Base-by-base conservation (phyloP, 2,888 invertebrate species). In the Cenopis cana region DNA sequence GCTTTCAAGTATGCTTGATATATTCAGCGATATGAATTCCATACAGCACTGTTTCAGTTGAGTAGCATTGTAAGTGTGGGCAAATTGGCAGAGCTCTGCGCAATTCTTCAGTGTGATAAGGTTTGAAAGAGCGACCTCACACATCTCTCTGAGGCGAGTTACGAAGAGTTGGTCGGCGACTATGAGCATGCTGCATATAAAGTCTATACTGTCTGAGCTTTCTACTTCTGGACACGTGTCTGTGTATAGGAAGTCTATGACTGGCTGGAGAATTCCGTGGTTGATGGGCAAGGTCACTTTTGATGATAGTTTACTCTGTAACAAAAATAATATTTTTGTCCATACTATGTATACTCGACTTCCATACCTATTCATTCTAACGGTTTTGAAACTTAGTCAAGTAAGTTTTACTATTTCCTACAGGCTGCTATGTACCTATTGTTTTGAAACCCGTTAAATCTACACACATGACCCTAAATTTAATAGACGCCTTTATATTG, bases 131-230 rank as follows among this genome's bases (percentile, higher is more conserved):
- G 95, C 89, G 1, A 95, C 89, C 85, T 96, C 96, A 87, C 97
- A 96, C 86, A 96, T 94, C 84, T 96, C 95, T 76, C 96, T 95
- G 11, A 98, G 90, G 12, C 96, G 89, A 1, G 93, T 90, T 8
- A 97, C 95, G 75, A 98, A 95, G 41, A 97, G 94, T 80, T 98
- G 97, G 84, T 98, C 98, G 29, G 97, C 96, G 12, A 96, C 94
- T 10, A 97, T 95, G 29, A 98, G 92, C 82, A 97, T 94, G 82
- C 96, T 96, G 85, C 96, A 96, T 75, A 96, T 94, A 71, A 95
- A 94, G 81, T 97, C 97, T 0, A 95, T 91, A 81, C 96, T 96
- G 62, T 95, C 95, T 49, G 94, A 94, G 69, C 89, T 94, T 75
- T 94, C 88, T 57, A 95, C 86, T 74, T 94, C 89, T 0, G 95